These are phyloP conservation scores for Ptychobarbus kaznakovi DNA, from an alignment of 2,797 vertebrate genomes.

Conservation along the genomic window DNA sequence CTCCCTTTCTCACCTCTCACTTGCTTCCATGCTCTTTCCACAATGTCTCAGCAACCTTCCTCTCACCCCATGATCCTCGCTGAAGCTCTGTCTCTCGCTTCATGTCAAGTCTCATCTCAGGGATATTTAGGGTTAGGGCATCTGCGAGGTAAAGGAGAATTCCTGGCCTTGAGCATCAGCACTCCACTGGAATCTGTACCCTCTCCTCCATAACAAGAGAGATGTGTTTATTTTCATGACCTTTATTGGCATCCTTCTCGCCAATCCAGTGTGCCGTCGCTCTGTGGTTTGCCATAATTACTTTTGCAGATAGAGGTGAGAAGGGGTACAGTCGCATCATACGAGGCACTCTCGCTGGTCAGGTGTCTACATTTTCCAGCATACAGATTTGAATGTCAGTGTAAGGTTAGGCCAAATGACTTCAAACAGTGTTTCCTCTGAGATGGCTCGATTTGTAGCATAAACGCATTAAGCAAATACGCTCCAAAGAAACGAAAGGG, in stretches of 20 bases:
- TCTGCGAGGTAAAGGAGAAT: conserved; percentile 6
- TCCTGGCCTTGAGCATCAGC: conserved; percentile 46
- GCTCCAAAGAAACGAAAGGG: not conserved
- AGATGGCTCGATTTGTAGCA: conserved; percentile 18
- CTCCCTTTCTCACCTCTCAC: conserved; percentile 15
- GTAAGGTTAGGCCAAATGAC: conserved; percentile 65
- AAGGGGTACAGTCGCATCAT: conserved; percentile 75
- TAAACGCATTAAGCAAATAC: not conserved
- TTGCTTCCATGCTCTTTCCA: conserved; percentile 9
- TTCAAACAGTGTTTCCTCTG: conserved; percentile 71
- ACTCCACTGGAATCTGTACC: conserved; percentile 69
- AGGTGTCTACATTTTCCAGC: conserved; percentile 60
- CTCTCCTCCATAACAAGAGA: conserved; percentile 71
- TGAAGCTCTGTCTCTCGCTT: conserved; percentile 12
- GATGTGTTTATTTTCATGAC: conserved; percentile 73
- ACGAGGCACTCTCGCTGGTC: conserved; percentile 58
- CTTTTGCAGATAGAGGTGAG: conserved; percentile 81
- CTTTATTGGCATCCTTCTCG: conserved; percentile 69
- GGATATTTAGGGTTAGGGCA: not conserved
- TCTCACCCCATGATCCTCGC: not conserved
- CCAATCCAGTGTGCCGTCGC: conserved; percentile 66
- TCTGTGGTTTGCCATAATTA: conserved; percentile 78
- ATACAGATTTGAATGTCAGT: conserved; percentile 75
- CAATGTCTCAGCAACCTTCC: conserved; percentile 33
- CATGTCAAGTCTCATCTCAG: conserved; percentile 28